These are phyloP conservation scores for Temnopleurus reevesii DNA, from an alignment of 53 echinoderm and acorn worm genomes.

Conservation along the genomic window DNA sequence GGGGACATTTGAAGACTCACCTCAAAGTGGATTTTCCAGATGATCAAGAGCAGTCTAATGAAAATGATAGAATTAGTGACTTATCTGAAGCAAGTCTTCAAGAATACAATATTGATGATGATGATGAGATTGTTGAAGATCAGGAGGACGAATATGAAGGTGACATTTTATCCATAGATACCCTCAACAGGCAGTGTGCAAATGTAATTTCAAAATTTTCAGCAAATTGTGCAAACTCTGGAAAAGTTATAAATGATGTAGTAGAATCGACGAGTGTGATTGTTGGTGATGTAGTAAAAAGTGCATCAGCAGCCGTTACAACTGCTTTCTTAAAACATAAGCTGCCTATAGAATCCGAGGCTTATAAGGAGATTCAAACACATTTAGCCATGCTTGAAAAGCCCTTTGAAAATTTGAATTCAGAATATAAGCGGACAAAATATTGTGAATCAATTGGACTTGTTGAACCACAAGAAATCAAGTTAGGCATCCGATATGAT, in stretches of 20 bases:
- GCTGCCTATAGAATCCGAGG: constrained; percentile 43
- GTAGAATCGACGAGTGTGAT: constrained; percentile 44
- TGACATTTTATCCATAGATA: constrained; percentile 36
- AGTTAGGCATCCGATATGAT: constrained; percentile 49
- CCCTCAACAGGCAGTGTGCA: constrained; percentile 50
- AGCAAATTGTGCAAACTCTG: constrained; percentile 15
- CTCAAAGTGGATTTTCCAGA: constrained; percentile 51
- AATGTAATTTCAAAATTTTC: constrained; percentile 51
- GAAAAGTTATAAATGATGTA: constrained; percentile 52
- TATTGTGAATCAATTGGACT: constrained; percentile 35
- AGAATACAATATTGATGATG: constrained; percentile 19
- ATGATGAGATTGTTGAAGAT: constrained; percentile 31
- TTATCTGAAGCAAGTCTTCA: constrained; percentile 19
- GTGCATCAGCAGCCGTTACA: constrained; percentile 62
- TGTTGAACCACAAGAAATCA: constrained; percentile 50
- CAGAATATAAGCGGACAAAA: constrained; percentile 60
- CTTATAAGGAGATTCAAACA: constrained; percentile 53
- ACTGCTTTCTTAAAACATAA: constrained; percentile 50
- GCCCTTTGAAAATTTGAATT: constrained; percentile 59
- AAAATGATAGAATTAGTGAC: constrained; percentile 27
- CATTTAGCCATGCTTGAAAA: constrained; percentile 54
- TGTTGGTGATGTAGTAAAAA: constrained; percentile 56
- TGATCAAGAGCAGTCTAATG: constrained; percentile 42
- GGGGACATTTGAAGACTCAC: constrained; percentile 58
- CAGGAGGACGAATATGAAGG: neutral